Base-by-base conservation (phyloP, 2,888 invertebrate species). In the Globia sparganii region DNA sequence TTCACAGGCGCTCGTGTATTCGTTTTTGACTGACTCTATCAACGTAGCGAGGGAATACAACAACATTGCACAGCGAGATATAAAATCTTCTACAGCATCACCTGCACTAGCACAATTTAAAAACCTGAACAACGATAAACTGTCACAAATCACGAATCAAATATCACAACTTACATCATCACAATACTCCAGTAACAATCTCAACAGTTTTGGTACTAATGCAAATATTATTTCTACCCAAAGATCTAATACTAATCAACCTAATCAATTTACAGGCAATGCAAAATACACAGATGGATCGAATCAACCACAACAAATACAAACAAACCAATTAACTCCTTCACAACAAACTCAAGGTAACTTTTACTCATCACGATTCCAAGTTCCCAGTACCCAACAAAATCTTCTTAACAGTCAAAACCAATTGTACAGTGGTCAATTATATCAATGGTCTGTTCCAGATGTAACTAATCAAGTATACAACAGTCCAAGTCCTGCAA, bases 1-100 rank as follows among this genome's bases (percentile, higher is more conserved):
- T 96, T 96, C 96, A 93, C 96, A 96, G 95, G 96, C 95, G 80
- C 89, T 96, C 91, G 95, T 96, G 90, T 95, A 95, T 88, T 95
- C 95, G 37, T 92, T 96, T 84, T 91, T 96, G 90, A 94, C 95
- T 72, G 96, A 96, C 88, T 96, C 96, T 49, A 92, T 96, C 77
- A 96, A 96, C 86, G 92, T 93, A 75, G 96, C 95, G 40, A 96
- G 95, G 87, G 94, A 94, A 86, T 95, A 96, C 84, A 94, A 91
- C 83, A 94, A 94, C 81, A 91, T 93, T 69, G 94, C 93, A 79
- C 93, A 94, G 87, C 93, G 95, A 89, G 94, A 94, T 73, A 86
- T 89, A 77, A 72, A 90, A 75, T 74, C 90, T 79, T 86, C 93
- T 58, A 89, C 92, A 79, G 65, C 73, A 34, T 64, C 83, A 88